Evolutionary conservation across 2,888 invertebrate species (phyloP).

Genomic region (Theretra japonica): DNA sequence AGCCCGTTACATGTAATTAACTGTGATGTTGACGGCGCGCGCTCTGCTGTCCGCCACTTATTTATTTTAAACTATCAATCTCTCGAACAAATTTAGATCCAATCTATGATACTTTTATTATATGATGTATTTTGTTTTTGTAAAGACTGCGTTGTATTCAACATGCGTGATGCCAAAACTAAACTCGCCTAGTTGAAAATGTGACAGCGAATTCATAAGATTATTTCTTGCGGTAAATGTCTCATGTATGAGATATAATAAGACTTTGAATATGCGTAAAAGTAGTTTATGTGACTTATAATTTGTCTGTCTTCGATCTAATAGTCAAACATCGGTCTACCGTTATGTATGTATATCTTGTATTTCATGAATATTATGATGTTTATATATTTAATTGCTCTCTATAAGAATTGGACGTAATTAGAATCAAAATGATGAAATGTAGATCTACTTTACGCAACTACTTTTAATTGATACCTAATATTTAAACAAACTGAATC

Average conservation of each 20-base stretch:
- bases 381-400: neutral
- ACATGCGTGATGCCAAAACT: neutral
- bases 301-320: neutral
- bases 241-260: neutral
- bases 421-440: too few relatives aligned
- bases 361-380: neutral
- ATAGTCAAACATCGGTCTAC: neutral
- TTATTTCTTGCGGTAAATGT: neutral
- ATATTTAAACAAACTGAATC: neutral
- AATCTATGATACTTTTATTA: slow-evolving; percentile 39
- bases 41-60: slow-evolving; percentile 19
- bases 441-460: too few relatives aligned
- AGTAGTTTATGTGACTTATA: neutral
- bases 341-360: neutral
- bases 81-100: neutral
- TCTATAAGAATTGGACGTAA: slow-evolving; percentile 4
- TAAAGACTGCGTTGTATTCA: neutral
- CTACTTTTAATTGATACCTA: neutral
- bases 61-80: slow-evolving; percentile 5
- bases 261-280: neutral
- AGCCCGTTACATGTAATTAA: slow-evolving; percentile 51
- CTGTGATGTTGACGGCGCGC: slow-evolving; percentile 55
- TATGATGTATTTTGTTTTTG: slow-evolving; percentile 10
- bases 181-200: neutral
- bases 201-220: neutral